A percentile compares a stretch with the other conserved stretches of the same genome.
phyloP scores from a whole-genome alignment of 1,140 invertebrate species.

The Adelges cooleyi region DNA sequence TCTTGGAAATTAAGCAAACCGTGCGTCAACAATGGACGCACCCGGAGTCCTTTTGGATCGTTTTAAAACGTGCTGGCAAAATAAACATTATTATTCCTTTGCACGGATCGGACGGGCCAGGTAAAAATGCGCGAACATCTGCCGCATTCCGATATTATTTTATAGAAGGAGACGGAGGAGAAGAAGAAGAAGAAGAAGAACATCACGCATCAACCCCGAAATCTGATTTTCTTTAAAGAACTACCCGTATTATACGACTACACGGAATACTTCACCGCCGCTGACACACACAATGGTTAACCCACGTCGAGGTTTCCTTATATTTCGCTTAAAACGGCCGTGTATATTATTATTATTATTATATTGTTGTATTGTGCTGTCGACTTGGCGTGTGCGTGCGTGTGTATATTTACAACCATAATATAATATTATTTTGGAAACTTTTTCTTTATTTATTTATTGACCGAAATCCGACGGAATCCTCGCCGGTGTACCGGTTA shows the following conservation, averaged over 20 bases:
- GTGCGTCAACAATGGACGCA: neutral
- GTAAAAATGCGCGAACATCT: slow-evolving; percentile 11
- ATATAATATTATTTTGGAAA: neutral
- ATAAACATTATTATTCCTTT: slow-evolving; percentile 27
- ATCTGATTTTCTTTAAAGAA: slow-evolving; percentile 25
- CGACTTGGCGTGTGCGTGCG: neutral
- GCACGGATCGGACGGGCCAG: neutral
- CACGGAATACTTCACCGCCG: slow-evolving; percentile 22
- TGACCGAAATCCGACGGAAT: slow-evolving; percentile 23
- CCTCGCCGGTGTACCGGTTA: neutral
- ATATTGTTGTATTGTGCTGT: neutral
- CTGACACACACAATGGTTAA: slow-evolving; percentile 18
- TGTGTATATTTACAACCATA: neutral
- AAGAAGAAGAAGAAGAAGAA: too few species aligned
- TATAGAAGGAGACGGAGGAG: neutral
- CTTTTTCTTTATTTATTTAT: slow-evolving; percentile 4
- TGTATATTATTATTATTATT: neutral
- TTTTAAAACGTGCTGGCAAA: slow-evolving; percentile 26
- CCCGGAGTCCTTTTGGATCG: neutral
- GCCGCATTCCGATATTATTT: slow-evolving; percentile 7
- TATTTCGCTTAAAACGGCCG: too few species aligned
- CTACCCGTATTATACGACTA: slow-evolving; percentile 10
- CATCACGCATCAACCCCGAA: slow-evolving; percentile 6
- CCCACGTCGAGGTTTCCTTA: slow-evolving; percentile 8
- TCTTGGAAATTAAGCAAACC: slow-evolving; percentile 19